These are phyloP conservation scores for Muschampia plurimacula DNA, from an alignment of 2,888 invertebrate genomes.

Conservation along the genomic window DNA sequence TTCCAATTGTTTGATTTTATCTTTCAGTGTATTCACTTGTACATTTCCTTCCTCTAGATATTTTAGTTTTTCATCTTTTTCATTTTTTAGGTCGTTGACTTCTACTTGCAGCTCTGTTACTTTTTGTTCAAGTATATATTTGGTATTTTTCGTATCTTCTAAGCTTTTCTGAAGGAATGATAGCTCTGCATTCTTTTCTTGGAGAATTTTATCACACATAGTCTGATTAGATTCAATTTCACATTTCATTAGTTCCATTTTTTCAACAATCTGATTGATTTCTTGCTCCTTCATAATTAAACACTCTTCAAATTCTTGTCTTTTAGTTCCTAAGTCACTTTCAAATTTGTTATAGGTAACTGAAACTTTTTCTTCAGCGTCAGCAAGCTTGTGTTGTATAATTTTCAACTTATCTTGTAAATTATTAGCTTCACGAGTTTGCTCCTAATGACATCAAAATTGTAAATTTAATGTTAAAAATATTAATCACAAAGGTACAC, in stretches of 20 bases:
- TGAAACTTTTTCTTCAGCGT: conserved; percentile 53
- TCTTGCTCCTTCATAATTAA: conserved; percentile 61
- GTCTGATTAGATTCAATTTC: conserved; percentile 55
- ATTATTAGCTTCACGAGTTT: conserved; percentile 55
- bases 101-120: conserved; percentile 49
- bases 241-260: conserved; percentile 53
- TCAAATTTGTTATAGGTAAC: conserved; percentile 56
- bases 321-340: conserved; percentile 56
- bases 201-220: conserved; percentile 50
- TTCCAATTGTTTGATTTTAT: conserved; percentile 51
- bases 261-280: conserved; percentile 58
- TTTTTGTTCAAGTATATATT: conserved; percentile 45
- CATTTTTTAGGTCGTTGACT: conserved; percentile 44
- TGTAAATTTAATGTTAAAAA: conserved; percentile 26
- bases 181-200: conserved; percentile 52
- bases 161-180: conserved; percentile 53
- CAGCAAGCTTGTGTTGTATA: conserved; percentile 59
- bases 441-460: conserved; percentile 65
- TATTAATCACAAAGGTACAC: conserved; percentile 16
- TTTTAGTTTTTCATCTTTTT: not conserved
- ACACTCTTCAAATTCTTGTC: conserved; percentile 54
- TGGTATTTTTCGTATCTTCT: conserved; percentile 51
- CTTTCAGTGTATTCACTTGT: conserved; percentile 53
- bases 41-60: conserved; percentile 6
- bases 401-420: conserved; percentile 63